Evolutionary conservation across 2,888 invertebrate species (phyloP).

Genomic region (Idaea dimidiata): DNA sequence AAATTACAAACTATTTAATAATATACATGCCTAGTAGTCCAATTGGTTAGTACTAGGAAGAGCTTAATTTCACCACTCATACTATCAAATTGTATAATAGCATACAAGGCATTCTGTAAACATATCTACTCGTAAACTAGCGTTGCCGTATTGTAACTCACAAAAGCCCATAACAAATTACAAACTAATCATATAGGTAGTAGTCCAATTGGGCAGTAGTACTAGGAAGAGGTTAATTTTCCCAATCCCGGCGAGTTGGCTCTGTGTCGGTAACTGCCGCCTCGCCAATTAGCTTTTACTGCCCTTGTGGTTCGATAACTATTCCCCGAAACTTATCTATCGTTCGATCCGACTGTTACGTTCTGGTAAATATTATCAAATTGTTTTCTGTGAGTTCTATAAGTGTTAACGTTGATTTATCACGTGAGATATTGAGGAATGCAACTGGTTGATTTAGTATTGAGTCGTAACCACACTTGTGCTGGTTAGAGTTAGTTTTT

Average conservation of each 20-base stretch:
- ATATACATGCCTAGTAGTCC: too few relatives aligned
- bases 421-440: neutral
- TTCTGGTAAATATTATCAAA: slow-evolving; percentile 51
- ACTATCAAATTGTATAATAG: neutral
- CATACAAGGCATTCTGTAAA: neutral
- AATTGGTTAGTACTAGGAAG: too few relatives aligned
- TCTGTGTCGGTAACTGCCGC: slow-evolving; percentile 57
- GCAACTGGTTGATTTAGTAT: too few relatives aligned
- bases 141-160: slow-evolving; percentile 13
- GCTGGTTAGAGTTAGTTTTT: too few relatives aligned
- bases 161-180: slow-evolving; percentile 44
- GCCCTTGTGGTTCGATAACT: slow-evolving; percentile 73
- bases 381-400: slow-evolving; percentile 44
- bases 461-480: too few relatives aligned
- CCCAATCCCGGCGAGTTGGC: slow-evolving; percentile 64
- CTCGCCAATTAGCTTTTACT: slow-evolving; percentile 77
- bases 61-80: too few relatives aligned
- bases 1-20: too few relatives aligned
- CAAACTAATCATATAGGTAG: slow-evolving; percentile 71
- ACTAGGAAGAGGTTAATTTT: slow-evolving; percentile 71
- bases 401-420: neutral
- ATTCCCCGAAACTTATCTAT: slow-evolving; percentile 68
- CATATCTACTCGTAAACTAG: neutral
- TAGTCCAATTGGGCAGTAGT: slow-evolving; percentile 58
- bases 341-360: slow-evolving; percentile 57